Base-by-base conservation (phyloP, 2,113 vertebrate species). In the Leucosticte australis region DNA sequence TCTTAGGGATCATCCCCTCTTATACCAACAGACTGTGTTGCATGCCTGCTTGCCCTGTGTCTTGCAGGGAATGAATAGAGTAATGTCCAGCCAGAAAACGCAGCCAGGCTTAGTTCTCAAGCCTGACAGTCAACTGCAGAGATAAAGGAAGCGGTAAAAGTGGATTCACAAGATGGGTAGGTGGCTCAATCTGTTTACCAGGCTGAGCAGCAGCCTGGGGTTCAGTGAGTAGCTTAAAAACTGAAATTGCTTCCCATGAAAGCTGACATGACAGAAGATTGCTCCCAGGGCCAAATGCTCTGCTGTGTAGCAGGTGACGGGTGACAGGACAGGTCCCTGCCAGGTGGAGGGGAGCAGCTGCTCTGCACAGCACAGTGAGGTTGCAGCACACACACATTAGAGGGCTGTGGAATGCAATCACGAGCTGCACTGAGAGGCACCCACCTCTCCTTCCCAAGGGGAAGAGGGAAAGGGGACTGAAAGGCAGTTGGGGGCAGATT, bases 61-160 rank as follows among this genome's bases (percentile, higher is more conserved):
- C 5, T 53, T 3, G 1, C 1, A 4, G 46, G 4, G 57, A 53
- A 14, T 2, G 2, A 6, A 24, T 0, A 1, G 21, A 7, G 10
- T 37, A 60, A 9, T 18, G 20, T 2, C 4, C 10, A 13, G 18
- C 7, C 3, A 8, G 26, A 57, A 62, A 33, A 50, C 1, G 14
- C 27, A 46, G 20, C 8, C 59, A 42, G 50, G 12, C 15, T 46
- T 27, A 19, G 30, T 63, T 64, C 17, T 50, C 15, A 19, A 42
- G 15, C 6, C n/a, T 33, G 42, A 9, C 5, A 1, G 31, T 35
- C 15, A 7, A 0, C 27, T 31, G 3, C 8, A 11, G 69, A 63
- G 26, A 47, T 31, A 7, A 18, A 42, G 16, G 10, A 7, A 52
- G 14, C 28, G 18, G 27, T 42, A 39, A 52, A 70, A 78, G 33